A percentile compares a stretch with the other conserved stretches of the same genome.
These are phyloP conservation scores for Eupeodes latifasciatus DNA, from an alignment of 2,888 invertebrate genomes.

Conservation along the genomic window DNA sequence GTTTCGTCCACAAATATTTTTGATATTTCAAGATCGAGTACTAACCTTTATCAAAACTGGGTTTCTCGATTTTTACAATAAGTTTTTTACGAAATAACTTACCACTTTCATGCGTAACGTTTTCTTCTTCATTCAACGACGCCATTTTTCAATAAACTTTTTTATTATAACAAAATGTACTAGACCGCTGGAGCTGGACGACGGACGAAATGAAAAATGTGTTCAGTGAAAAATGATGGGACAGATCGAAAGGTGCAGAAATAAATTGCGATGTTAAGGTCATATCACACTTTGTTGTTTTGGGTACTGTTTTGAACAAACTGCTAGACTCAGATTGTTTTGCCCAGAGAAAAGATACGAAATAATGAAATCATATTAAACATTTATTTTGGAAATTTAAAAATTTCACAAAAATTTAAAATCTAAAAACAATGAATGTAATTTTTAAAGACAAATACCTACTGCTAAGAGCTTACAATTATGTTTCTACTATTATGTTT, in stretches of 20 bases:
- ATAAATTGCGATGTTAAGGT: neutral
- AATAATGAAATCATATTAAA: no score
- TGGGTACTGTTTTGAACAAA: no score
- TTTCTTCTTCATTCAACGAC: slow-evolving; percentile 82
- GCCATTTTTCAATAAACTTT: slow-evolving; percentile 82
- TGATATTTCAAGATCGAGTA: neutral
- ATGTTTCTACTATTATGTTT: no score
- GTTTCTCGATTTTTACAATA: slow-evolving; percentile 54
- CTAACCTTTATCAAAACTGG: slow-evolving; percentile 42
- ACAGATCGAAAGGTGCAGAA: neutral
- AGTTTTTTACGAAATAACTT: slow-evolving; percentile 72
- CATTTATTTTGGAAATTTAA: no score
- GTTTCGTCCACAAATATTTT: neutral
- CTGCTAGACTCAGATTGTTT: no score
- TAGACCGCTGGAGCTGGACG: slow-evolving; percentile 7
- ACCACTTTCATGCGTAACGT: slow-evolving; percentile 82
- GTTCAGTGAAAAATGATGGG: neutral
- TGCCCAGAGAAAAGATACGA: no score
- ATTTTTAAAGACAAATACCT: no score
- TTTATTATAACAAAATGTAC: slow-evolving; percentile 36
- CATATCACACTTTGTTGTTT: no score
- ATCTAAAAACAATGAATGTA: no score
- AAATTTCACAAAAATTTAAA: no score
- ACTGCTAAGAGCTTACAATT: no score
- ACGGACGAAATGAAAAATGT: neutral